Base-by-base conservation (phyloP, 53 echinoderm and acorn worm species). In the Echinometra lucunter region DNA sequence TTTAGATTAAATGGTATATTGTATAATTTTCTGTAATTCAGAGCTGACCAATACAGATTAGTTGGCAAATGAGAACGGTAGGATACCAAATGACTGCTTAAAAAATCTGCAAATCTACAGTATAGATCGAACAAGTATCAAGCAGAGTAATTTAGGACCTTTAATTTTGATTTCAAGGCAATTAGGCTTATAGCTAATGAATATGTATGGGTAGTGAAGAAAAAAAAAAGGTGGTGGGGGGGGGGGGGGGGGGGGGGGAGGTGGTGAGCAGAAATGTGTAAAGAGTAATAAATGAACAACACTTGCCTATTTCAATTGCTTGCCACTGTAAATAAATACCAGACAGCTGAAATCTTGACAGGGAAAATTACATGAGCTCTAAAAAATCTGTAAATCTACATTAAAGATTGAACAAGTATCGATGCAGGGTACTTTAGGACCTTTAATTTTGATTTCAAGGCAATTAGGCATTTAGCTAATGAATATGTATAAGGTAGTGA, bases 281-380 rank as follows among this genome's bases (percentile, higher is more conserved):
- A n/a, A n/a, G 78, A 78, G 78, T 78, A 78, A 40, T 78, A 30
- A 42, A 78, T 78, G 78, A 78, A 42, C 38, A 72, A 40, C 49
- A 85, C 49, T 85, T 49, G 45, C 49, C 49, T 35, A 85, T 47
- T 85, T 85, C 85, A 85, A 45, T 27, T 85, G n/a, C 85, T 88
- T 45, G 45, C 44, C 83, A 83, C 88, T 56, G 49, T 88, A 88
- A 55, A 53, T 88, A 53, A 49, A 53, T 88, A 88, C 2, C 28
- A 21, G 45, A 45, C 88, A 88, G 88, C 89, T 58, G 89, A 89
- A 89, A 89, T 37, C 37, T 16, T 89, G 57, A 89, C 58, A 35
- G 57, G 37, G 13, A 37, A n/a, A 89, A 58, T 60, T 60, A 89
- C 37, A 60, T n/a, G n/a, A n/a, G n/a, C n/a, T n/a, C n/a, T n/a